Evolutionary conservation across 2,888 invertebrate species (phyloP), one percentile per base, ranked within the genome.

Genomic region (Steinernema hermaphroditum): DNA sequence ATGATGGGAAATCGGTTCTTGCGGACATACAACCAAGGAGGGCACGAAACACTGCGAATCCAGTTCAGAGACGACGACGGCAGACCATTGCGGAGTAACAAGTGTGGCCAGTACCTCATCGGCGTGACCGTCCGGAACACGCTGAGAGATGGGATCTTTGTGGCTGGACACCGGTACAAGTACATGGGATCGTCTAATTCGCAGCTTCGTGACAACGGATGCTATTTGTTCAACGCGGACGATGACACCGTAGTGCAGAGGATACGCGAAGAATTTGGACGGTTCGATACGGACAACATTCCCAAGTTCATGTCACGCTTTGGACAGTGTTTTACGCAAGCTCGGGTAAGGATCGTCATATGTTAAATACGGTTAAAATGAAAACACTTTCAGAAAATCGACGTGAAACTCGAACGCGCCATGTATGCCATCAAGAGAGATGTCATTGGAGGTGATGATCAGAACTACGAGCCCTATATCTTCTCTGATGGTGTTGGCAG

Each of bases 301-400:
- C 86, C 88, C 1, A 88, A 87, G 76, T 81, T 86, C 75, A 86
- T 87, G 82, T 86, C 87, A 22, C 80, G 87, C 9, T 78, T 87
- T 73, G 87, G 87, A 34, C 87, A 87, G 72, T 85, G 85, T 71
- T 87, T 87, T 71, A 87, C 87, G 4, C 86, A 86, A 70, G 71
- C 74, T 14, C 72, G 72, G 70, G 78, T 79, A 12, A 2, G 72
- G 19, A 46, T 76, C 75, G 71, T 6, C 46, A 6, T 16, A 19
- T 2, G 8, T 41, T 41, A 19, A 16, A 19, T 46, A 46, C 22
- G 6, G 9, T 16, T 6, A 4, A 19, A 19, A 4, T 4, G 4
- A 6, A 46, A 22, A 75, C n/a, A n/a, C n/a, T 74, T 24, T 22
- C 75, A 78, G 78, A 75, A 69, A 72, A 76, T 70, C 70, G 68